Evolutionary conservation across 2,113 vertebrate species (phyloP).

Genomic region (Ailuropoda melanoleuca): DNA sequence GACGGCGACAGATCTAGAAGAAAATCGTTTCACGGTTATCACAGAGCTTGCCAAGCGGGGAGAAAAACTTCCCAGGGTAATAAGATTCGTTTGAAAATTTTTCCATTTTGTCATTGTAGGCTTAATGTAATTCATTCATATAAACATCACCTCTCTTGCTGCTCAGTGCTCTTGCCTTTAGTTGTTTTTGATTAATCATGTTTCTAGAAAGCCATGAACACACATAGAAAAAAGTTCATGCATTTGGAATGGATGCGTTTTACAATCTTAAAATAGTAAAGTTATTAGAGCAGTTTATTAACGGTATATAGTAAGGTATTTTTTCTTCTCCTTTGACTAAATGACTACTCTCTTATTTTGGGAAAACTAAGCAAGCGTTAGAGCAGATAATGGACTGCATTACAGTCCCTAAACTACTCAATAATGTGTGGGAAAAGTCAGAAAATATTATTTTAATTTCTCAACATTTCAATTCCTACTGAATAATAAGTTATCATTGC

Average conservation of each 20-base stretch:
- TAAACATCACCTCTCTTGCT: background rate
- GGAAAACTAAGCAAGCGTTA: background rate
- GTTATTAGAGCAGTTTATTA: background rate
- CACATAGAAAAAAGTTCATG: background rate
- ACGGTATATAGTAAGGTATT: background rate
- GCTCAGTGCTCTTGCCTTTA: background rate
- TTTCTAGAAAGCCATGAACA: background rate
- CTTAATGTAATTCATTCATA: background rate
- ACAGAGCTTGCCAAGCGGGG: background rate
- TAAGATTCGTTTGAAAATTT: background rate
- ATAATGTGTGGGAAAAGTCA: background rate
- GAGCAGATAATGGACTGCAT: background rate
- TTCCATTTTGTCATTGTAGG: background rate
- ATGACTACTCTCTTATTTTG: background rate
- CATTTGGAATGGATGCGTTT: background rate
- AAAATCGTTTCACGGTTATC: background rate
- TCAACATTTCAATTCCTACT: background rate
- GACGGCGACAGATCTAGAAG: background rate
- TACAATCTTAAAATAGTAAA: background rate
- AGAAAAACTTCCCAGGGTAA: background rate
- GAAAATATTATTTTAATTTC: background rate
- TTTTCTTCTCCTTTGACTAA: background rate
- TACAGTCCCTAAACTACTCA: background rate
- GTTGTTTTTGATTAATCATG: background rate
- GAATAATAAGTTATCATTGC: background rate